Conservation (phyloP, 1,140 invertebrate genomes). For the Thaumetopoea pityocampa region DNA sequence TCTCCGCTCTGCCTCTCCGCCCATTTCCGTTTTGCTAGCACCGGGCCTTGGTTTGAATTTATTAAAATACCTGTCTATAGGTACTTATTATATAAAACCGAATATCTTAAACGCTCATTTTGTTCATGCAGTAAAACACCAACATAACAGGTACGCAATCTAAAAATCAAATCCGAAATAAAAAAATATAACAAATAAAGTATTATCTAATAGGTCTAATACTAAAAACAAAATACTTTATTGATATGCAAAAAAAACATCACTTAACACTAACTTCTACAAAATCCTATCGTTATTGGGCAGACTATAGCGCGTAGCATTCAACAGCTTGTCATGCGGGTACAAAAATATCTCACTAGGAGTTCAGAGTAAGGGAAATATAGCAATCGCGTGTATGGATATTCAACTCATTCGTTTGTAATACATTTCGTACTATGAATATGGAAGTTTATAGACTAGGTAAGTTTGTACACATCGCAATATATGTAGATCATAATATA, state of each 20-base stretch:
- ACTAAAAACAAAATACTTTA: constrained; percentile 24
- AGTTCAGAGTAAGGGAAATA: no score
- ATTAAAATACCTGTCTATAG: no score
- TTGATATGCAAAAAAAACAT: constrained; percentile 25
- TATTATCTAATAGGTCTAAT: no score
- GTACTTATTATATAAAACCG: no score
- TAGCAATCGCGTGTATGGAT: no score
- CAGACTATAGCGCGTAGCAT: neutral
- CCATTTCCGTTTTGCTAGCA: no score
- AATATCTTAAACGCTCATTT: constrained; percentile 15
- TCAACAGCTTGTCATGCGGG: constrained; percentile 19
- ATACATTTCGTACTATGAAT: no score
- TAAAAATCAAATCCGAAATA: constrained; percentile 6
- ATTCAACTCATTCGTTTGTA: no score
- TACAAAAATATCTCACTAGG: no score
- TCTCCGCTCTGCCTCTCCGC: no score
- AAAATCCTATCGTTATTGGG: neutral
- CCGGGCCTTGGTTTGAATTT: no score
- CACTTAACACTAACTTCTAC: constrained; percentile 13
- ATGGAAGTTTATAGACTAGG: constrained; percentile 23
- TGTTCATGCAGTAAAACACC: constrained; percentile 10
- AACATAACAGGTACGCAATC: constrained; percentile 12
- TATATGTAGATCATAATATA: constrained; percentile 8
- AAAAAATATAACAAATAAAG: constrained; percentile 17
- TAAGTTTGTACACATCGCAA: constrained; percentile 21